These are phyloP conservation scores for Heptranchias perlo DNA, from an alignment of 2,113 vertebrate species.

Conservation along the genomic window DNA sequence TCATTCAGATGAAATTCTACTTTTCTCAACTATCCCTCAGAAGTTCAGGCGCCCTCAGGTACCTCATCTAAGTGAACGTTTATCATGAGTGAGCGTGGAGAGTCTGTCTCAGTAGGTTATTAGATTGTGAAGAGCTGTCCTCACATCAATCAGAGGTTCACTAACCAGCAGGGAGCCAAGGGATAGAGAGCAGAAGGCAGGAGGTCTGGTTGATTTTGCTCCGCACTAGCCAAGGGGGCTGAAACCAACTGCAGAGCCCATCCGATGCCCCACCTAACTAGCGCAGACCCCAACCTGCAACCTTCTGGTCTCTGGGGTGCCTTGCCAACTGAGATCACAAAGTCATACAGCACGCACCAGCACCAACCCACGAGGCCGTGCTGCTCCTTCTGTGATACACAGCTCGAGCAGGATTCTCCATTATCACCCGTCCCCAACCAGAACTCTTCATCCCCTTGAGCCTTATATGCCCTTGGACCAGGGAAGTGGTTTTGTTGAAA, in stretches of 20 bases:
- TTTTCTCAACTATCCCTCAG: not conserved
- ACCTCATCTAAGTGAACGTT: not conserved
- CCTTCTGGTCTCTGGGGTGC: not conserved
- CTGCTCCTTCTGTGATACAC: not conserved
- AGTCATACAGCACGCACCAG: not conserved
- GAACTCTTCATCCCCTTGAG: no score
- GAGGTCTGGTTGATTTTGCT: not conserved
- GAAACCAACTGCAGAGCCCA: not conserved
- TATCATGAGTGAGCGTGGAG: not conserved
- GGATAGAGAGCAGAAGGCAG: not conserved
- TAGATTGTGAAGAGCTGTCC: not conserved
- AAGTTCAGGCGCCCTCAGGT: not conserved
- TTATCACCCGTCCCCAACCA: not conserved
- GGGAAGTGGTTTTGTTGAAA: not conserved
- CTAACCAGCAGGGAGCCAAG: not conserved
- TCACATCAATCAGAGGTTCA: no score
- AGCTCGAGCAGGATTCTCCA: not conserved
- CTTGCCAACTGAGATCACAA: not conserved
- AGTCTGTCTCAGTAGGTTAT: not conserved
- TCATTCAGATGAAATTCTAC: not conserved
- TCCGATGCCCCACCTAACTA: not conserved
- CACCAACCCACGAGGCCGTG: not conserved
- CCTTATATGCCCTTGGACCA: not conserved
- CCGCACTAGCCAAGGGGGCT: not conserved
- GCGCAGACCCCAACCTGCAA: not conserved